Base-by-base conservation (phyloP, 2,888 invertebrate genomes). In the Pemphredon lugubris region DNA sequence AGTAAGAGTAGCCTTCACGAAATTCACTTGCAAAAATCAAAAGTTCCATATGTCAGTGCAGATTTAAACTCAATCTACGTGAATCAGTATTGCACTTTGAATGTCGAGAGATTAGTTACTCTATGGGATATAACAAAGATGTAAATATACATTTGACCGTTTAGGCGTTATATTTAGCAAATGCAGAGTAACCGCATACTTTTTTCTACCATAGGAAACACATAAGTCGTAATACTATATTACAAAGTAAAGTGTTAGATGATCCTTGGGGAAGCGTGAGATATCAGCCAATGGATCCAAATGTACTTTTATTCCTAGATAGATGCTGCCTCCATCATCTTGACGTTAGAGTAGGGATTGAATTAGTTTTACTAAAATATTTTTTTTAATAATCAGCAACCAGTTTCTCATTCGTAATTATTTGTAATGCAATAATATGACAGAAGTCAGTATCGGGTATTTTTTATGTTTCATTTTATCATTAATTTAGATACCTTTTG, bases 301-400 rank as follows among this genome's bases (percentile, higher is more conserved):
- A 84, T 58, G 57, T 84, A 61, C 59, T 89, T 13, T 73, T 85
- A 60, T 84, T 83, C 21, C 70, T 78, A 16, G 87, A 89, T 18
- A 84, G 88, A 80, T 86, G 87, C 59, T 89, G 87, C 26, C 51
- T 89, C 16, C 80, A 86, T 81, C 85, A 87, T 73, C 65, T 88
- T 3, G 88, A 88, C 57, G 60, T 68, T 11, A 82, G 88, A 58
- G 87, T 88, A 77, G 80, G 77, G 66, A 40, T 50, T 82, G 60
- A 70, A 72, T 16, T 18, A 48, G 9, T 40, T 42, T 67, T 32
- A 20, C n/a, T n/a, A n/a, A n/a, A 63, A 44, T 7, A 40, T 5
- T 55, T 20, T 14, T 48, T 23, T 23, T 40, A 20, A 50, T 26
- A n/a, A n/a, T n/a, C n/a, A n/a, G n/a, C n/a, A n/a, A n/a, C n/a